Evolutionary conservation across 2,797 vertebrate genomes (phyloP).

Genomic region (Ceyx erithaca): DNA sequence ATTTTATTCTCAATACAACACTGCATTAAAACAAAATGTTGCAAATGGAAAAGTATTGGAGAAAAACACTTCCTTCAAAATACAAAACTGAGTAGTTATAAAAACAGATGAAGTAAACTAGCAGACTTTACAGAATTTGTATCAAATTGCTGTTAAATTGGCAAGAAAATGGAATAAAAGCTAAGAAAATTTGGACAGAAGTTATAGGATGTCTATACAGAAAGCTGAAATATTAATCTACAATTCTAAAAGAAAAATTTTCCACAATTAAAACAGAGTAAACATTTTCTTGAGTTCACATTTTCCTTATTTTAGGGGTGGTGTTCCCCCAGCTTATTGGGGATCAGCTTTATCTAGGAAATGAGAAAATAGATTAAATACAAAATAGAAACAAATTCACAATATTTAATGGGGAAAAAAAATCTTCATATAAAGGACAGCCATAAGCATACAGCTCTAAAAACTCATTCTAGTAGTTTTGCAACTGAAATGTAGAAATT

Average conservation of each 20-base stretch:
- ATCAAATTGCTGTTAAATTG: background rate
- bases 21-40: background rate
- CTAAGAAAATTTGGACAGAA: background rate
- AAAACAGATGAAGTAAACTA: background rate
- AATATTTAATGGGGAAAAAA: background rate
- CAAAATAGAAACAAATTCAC: background rate
- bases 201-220: background rate
- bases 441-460: background rate
- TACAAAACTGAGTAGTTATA: background rate
- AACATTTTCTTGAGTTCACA: background rate
- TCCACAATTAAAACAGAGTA: background rate
- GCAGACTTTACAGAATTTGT: background rate
- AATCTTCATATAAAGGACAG: background rate
- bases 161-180: background rate
- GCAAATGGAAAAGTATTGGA: background rate
- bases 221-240: background rate
- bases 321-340: rapidly evolving
- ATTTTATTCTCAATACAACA: background rate
- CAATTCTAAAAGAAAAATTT: background rate
- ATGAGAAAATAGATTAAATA: background rate
- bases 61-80: background rate
- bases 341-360: background rate
- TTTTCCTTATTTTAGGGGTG: background rate
- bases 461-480: background rate
- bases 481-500: background rate